phyloP scores from a whole-genome alignment of 1,140 invertebrate genomes.

The Trichomalopsis sarcophagae region DNA sequence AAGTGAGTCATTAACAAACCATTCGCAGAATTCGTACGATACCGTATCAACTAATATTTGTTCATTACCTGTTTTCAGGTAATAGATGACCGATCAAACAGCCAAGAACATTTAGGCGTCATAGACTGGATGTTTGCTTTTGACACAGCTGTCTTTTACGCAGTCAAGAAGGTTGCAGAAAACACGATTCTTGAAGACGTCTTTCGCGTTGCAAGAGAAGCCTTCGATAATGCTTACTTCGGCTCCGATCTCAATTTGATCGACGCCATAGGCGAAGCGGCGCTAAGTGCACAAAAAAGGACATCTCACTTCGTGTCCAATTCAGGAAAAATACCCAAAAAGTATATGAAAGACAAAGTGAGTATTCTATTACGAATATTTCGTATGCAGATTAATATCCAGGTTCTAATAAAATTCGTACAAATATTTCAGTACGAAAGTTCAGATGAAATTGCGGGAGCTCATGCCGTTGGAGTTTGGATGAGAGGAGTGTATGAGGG shows the following conservation, averaged over 20 bases:
- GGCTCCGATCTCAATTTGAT: constrained; percentile 46
- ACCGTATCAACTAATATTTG: background rate
- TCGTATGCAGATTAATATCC: background rate
- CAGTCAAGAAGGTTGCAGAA: background rate
- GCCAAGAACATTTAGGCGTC: constrained; percentile 36
- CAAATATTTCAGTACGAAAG: constrained; percentile 22
- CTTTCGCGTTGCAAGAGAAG: constrained; percentile 17
- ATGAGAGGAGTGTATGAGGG: constrained; percentile 76
- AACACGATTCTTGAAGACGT: constrained; percentile 23
- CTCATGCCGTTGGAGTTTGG: constrained; percentile 78
- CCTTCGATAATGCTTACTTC: constrained; percentile 31
- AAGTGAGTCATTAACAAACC: constrained; percentile 55
- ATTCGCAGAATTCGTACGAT: background rate
- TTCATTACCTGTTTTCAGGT: background rate
- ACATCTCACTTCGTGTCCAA: constrained; percentile 57
- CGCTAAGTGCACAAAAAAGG: constrained; percentile 73
- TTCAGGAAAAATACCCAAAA: background rate
- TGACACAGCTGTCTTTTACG: constrained; percentile 64
- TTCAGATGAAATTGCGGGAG: too few relatives aligned
- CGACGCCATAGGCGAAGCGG: constrained; percentile 72
- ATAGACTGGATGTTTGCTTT: constrained; percentile 67
- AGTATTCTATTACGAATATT: too few relatives aligned
- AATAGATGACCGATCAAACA: constrained; percentile 23
- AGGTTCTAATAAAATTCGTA: background rate
- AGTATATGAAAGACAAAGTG: constrained; percentile 2